Evolutionary conservation across 2,797 vertebrate species (phyloP), one percentile per base, ranked within the genome.

Genomic region (Chanos chanos): DNA sequence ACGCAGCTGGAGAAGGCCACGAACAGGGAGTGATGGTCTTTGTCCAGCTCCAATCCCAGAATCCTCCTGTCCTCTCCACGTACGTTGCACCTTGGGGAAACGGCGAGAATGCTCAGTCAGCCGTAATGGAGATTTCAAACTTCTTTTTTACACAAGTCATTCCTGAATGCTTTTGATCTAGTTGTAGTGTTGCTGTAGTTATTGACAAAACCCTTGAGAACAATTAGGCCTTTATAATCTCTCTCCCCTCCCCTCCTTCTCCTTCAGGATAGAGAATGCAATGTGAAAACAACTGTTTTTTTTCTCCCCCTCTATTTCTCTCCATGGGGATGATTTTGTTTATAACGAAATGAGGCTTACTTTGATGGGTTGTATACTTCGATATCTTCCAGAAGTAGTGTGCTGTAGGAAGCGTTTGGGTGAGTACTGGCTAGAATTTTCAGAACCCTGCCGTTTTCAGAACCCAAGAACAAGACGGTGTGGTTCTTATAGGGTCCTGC

Each of bases 1-100:
- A 96, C 85, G 0, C 94, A 95, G 79, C 93, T 85, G 8, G 92
- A 89, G 66, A 95, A 96, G 2, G 92, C 93, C 73, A 95, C 94
- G 2, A 93, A 95, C 52, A 96, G 61, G 0, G 90, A 87, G 1
- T 94, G 92, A 51, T 90, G 89, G 13, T 92, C 90, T 5, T 86
- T 83, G 73, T 96, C 94, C 84, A 96, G 33, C 84, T 94, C 90
- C 40, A 95, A 75, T 4, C 89, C 93, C 64, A 94, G 77, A 25
- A 95, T 87, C 64, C 83, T 85, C 25, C 88, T 66, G 64, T 93
- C 91, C 44, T 92, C 89, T 0, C 82, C 87, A 10, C 63, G 89
- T 44, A 89, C 80, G 16, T 84, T 86, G 66, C 94, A 96, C 77
- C 94, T 96, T 37, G 7, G 1, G 21, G 47, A 64, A 25, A 16